phyloP scores from a whole-genome alignment of 2,113 vertebrate genomes.

The Pseudorectes ferrugineus region DNA sequence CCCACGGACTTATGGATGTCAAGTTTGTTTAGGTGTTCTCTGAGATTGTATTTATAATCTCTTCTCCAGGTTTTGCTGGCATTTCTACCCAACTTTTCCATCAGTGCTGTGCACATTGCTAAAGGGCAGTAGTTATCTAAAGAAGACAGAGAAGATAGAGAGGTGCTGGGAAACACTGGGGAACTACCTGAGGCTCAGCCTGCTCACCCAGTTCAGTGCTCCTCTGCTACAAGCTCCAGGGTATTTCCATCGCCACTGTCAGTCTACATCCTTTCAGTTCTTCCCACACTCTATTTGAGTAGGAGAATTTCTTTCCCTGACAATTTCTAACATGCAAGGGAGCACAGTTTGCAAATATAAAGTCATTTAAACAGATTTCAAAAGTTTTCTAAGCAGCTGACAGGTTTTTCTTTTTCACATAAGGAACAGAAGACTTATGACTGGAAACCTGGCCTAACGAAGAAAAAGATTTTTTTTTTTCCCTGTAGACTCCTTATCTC shows the following conservation, averaged over 20 bases:
- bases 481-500: not conserved
- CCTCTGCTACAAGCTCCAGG: not conserved
- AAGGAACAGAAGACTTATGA: not conserved
- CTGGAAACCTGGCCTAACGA: not conserved
- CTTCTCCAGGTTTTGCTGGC: not conserved
- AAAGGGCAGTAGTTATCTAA: constrained; percentile 3
- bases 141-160: not conserved
- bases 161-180: not conserved
- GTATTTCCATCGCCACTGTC: not conserved
- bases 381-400: constrained; percentile 31
- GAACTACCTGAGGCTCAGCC: not conserved
- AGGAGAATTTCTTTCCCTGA: constrained; percentile 19
- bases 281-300: not conserved
- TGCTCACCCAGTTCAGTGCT: not conserved
- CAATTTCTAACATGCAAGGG: constrained; percentile 41
- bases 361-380: constrained; percentile 26
- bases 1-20: not conserved
- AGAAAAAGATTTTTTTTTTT: not conserved
- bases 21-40: not conserved
- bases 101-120: not conserved
- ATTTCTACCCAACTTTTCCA: not conserved
- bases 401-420: not conserved
- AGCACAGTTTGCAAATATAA: constrained; percentile 29
- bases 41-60: constrained; percentile 20
- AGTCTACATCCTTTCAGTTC: not conserved